Evolutionary conservation across 2,113 vertebrate genomes (phyloP).

Genomic region (Prionailurus viverrinus): DNA sequence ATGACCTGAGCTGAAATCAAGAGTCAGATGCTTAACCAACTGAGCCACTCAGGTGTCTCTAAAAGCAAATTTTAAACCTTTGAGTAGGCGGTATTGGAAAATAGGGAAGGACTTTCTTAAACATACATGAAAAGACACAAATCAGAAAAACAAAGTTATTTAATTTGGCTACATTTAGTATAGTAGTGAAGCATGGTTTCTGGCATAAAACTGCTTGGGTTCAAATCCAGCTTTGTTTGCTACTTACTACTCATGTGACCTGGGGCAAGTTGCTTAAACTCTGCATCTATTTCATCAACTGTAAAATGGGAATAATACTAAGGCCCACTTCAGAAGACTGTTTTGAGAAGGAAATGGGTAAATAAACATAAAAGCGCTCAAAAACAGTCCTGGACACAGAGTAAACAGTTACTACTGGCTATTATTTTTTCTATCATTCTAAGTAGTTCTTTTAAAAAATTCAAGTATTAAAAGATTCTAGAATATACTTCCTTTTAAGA

Average conservation of each 20-base stretch:
- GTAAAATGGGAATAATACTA: not conserved
- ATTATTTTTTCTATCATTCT: not conserved
- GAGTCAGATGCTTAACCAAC: no score
- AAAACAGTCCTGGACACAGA: not conserved
- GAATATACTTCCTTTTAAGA: slow-evolving; percentile 14
- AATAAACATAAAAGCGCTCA: not conserved
- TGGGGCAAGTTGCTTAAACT: not conserved
- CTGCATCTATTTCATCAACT: not conserved
- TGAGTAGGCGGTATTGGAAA: not conserved
- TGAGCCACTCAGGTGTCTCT: no score
- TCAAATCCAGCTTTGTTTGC: not conserved
- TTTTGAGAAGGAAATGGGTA: not conserved
- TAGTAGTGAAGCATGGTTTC: not conserved
- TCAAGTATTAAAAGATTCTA: slow-evolving; percentile 24
- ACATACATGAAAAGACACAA: not conserved
- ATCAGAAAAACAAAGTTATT: not conserved
- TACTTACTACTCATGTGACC: not conserved
- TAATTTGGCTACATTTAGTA: not conserved
- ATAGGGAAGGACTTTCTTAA: not conserved
- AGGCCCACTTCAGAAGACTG: not conserved
- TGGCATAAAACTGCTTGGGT: not conserved
- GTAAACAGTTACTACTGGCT: not conserved
- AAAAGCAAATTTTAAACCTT: slow-evolving; percentile 41
- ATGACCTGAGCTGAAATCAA: no score
- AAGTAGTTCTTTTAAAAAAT: not conserved